These are phyloP conservation scores for Polyodon spathula DNA, from an alignment of 2,113 vertebrate genomes.

Conservation along the genomic window DNA sequence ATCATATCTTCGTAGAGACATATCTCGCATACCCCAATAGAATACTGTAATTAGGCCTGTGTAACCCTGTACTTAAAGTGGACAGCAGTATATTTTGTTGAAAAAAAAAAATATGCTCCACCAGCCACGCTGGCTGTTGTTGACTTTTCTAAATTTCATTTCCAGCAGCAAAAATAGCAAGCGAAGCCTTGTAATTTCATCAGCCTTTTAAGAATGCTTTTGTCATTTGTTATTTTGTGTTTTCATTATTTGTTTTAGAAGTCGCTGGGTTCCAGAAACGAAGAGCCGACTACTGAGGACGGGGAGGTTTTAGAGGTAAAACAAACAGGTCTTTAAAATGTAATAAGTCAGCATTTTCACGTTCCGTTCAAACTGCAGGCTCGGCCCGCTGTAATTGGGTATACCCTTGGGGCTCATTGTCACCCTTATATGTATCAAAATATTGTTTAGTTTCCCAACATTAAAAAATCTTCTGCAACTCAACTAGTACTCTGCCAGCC, in stretches of 20 bases:
- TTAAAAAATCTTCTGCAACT: no score
- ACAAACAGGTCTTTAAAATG: conserved; percentile 14
- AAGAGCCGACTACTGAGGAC: conserved; percentile 22
- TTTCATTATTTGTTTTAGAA: conserved; percentile 14
- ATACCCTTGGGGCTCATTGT: no score
- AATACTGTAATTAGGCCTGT: conserved; percentile 5
- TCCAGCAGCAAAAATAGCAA: conserved; percentile 13
- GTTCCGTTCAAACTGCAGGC: no score
- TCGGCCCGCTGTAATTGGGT: no score
- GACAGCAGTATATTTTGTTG: background rate
- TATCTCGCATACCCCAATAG: conserved; percentile 20
- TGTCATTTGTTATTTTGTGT: conserved; percentile 7
- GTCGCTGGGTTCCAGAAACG: conserved; percentile 26
- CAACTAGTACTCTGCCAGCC: no score
- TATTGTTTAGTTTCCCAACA: no score
- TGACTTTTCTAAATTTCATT: background rate
- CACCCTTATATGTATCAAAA: no score
- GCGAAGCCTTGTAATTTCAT: conserved; percentile 16
- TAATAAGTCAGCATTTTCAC: conserved; percentile 12
- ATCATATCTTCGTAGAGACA: conserved; percentile 32
- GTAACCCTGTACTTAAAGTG: conserved; percentile 6
- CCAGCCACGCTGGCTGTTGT: conserved; percentile 11
- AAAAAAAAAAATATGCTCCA: background rate
- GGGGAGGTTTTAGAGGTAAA: conserved; percentile 28
- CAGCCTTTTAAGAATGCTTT: background rate